Evolutionary conservation across 2,113 vertebrate species (phyloP).

Genomic region (Thamnophis sirtalis): DNA sequence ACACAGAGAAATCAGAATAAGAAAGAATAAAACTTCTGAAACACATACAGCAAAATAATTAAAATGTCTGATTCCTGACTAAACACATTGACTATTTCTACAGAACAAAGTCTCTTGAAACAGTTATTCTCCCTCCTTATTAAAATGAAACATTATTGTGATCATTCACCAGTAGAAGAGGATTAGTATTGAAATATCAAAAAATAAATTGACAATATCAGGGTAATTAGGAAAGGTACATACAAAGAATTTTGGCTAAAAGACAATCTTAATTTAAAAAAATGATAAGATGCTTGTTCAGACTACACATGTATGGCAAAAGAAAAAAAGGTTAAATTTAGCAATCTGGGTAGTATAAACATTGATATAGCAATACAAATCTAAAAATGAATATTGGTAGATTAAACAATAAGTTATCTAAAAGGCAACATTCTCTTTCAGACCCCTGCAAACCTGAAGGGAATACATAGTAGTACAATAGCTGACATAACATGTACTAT

Average conservation of each 20-base stretch:
- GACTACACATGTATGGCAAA: neutral
- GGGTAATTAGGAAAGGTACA: neutral
- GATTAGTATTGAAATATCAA: neutral
- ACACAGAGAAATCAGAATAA: neutral
- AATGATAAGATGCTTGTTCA: neutral
- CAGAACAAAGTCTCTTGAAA: neutral
- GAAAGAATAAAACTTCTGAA: neutral
- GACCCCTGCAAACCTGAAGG: neutral
- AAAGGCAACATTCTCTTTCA: neutral
- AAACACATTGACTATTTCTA: neutral
- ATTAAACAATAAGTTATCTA: neutral
- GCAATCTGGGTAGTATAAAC: neutral
- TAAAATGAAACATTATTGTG: neutral
- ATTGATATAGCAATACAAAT: neutral
- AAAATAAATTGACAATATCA: neutral
- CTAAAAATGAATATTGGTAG: neutral
- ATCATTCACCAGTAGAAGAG: neutral
- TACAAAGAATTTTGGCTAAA: neutral
- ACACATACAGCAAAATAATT: neutral
- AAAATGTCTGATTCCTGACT: neutral
- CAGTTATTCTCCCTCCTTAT: neutral
- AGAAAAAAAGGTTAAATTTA: neutral
- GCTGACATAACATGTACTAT: neutral
- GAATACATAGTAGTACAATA: neutral
- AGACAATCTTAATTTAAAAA: neutral